Conservation (phyloP, 2,888 invertebrate species). For the Perdita meconis region DNA sequence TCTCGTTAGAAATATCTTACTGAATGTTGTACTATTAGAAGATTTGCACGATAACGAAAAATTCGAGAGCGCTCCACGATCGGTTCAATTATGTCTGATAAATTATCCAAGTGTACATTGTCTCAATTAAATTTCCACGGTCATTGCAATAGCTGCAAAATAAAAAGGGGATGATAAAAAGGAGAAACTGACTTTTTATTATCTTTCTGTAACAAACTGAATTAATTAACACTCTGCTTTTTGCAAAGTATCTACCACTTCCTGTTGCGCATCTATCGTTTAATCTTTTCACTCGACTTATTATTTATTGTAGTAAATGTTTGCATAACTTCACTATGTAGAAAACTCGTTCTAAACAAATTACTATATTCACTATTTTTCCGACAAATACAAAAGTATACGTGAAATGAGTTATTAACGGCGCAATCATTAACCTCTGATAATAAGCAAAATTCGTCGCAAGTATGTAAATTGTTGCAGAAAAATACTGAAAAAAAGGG, state of each 20-base stretch:
- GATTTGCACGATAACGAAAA: slow-evolving; percentile 39
- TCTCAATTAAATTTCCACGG: slow-evolving; percentile 56
- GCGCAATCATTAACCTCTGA: slow-evolving; percentile 39
- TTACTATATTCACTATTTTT: background rate
- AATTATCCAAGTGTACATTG: slow-evolving; percentile 35
- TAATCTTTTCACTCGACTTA: too few species aligned
- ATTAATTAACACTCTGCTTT: too few species aligned
- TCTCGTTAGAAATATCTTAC: slow-evolving; percentile 59
- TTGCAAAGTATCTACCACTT: too few species aligned
- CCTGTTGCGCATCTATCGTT: too few species aligned
- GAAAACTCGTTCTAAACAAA: background rate
- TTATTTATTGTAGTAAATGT: too few species aligned
- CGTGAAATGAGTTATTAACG: slow-evolving; percentile 9
- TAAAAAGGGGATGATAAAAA: background rate
- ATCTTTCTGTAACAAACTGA: too few species aligned
- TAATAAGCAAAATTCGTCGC: background rate
- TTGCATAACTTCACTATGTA: too few species aligned
- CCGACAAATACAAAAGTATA: slow-evolving; percentile 5
- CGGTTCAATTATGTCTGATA: slow-evolving; percentile 26
- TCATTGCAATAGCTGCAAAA: slow-evolving; percentile 39
- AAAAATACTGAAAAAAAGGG: background rate
- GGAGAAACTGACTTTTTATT: background rate
- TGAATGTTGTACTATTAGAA: slow-evolving; percentile 46
- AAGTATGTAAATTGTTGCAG: slow-evolving; percentile 8
- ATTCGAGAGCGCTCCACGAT: slow-evolving; percentile 31